Evolutionary conservation across 2,113 vertebrate species (phyloP).

Genomic region (Vulpes ferrilata): DNA sequence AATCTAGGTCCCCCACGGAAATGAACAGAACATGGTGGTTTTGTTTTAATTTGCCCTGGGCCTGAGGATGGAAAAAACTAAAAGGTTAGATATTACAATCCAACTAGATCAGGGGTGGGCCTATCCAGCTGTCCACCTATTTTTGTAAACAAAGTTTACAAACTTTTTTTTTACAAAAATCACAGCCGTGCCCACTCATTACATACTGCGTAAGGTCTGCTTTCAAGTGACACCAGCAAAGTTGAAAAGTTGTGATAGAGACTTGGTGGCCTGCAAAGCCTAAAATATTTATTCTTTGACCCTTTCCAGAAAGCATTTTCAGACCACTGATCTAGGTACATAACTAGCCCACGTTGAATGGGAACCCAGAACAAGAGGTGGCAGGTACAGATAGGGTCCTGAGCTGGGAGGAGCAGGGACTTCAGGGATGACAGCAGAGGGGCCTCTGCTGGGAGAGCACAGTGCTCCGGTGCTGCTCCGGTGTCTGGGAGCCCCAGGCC

Average conservation of each 20-base stretch:
- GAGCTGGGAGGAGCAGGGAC: background rate
- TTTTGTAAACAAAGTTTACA: background rate
- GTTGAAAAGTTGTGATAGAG: background rate
- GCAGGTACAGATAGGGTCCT: accelerated
- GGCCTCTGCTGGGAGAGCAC: background rate
- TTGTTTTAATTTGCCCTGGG: background rate
- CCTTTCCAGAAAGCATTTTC: background rate
- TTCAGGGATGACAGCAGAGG: background rate
- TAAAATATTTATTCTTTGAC: background rate
- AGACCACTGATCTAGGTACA: background rate
- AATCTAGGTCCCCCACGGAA: slow-evolving; percentile 23
- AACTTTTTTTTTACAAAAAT: too few species aligned
- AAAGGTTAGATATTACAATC: background rate
- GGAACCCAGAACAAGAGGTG: background rate
- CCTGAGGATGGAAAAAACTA: background rate
- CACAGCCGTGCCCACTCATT: background rate
- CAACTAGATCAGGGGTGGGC: background rate
- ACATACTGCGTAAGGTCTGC: background rate
- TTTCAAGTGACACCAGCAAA: background rate
- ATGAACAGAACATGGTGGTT: background rate
- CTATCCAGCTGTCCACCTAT: background rate
- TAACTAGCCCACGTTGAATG: background rate
- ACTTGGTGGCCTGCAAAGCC: background rate
- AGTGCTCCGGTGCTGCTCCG: background rate
- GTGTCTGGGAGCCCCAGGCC: background rate